Evolutionary conservation across 2,888 invertebrate species (phyloP).

Genomic region (Synanthedon andrenaeformis): DNA sequence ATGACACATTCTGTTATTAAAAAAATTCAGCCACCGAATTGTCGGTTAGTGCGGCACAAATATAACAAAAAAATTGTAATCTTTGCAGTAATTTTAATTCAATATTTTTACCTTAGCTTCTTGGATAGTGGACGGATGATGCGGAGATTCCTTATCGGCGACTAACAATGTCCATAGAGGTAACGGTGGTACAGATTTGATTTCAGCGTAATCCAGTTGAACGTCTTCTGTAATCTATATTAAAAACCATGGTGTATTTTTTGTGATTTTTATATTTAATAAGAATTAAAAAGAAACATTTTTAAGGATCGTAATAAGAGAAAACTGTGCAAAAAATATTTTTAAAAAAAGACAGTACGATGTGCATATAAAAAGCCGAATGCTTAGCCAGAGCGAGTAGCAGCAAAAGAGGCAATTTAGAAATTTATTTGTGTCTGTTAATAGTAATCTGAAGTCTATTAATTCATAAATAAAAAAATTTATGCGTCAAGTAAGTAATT

Average conservation of each 20-base stretch:
- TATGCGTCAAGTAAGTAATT: no score
- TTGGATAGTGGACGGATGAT: conserved; percentile 65
- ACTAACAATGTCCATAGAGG: conserved; percentile 96
- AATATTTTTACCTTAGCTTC: conserved; percentile 53
- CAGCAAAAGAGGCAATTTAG: not conserved
- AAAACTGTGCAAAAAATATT: no score
- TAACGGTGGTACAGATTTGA: conserved; percentile 97
- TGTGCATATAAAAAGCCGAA: no score
- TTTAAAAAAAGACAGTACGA: no score
- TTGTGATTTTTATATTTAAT: not conserved
- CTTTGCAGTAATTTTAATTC: no score
- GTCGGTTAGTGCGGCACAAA: not conserved
- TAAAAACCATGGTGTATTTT: not conserved
- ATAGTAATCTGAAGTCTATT: no score
- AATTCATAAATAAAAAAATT: no score
- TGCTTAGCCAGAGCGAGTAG: not conserved
- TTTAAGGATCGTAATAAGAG: not conserved
- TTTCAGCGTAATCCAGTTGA: conserved; percentile 93
- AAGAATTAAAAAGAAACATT: not conserved
- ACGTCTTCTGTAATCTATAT: conserved; percentile 84
- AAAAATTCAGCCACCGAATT: not conserved
- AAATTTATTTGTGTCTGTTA: not conserved
- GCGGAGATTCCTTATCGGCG: conserved; percentile 89
- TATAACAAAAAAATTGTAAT: no score
- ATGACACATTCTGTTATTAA: not conserved